Evolutionary conservation across 2,113 vertebrate species (phyloP), one percentile per base, ranked within the genome.

Genomic region (Cacatua alba): DNA sequence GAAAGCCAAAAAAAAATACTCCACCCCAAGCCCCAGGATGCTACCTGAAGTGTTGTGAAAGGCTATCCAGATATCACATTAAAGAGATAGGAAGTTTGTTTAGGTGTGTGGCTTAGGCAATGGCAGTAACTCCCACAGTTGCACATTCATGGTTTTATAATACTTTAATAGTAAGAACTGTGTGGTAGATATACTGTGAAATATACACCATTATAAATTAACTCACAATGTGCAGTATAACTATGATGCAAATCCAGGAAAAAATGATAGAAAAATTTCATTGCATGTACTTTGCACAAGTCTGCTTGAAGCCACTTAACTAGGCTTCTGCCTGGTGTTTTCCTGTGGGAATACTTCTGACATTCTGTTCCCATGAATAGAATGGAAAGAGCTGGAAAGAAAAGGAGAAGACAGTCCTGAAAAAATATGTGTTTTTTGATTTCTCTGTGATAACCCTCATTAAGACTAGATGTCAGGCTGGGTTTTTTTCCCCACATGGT

Each of bases 1-100:
- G 26, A 55, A 70, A 85, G 35, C 3, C 5, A 33, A 37, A 55
- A 21, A 21, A 55, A 57, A 13, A n/a, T 16, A 23, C 31, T 16
- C 20, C 20, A 59, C 37, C 31, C 7, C 28, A 60, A 85, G 82
- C 17, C 0, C 1, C 4, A 69, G 10, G 20, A 26, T 64, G 3
- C 7, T 33, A 31, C 37, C 21, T 65, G 37, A 52, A 64, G 20
- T 19, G 13, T 65, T 86, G 60, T 51, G 16, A 51, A 63, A 67
- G 12, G 6, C 0, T 13, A 28, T 35, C 17, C 4, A 44, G 7
- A 33, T n/a, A 14, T 39, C 8, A 9, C 3, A 25, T 19, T 51
- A 48, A 52, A 79, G 12, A 75, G 7, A 8, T 3, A 46, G 17
- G 15, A 57, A 57, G 8, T 24, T 37, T 80, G 62, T 79, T 74